A percentile compares a stretch with the other conserved stretches of the same genome.
Conservation (phyloP, 2,797 vertebrate species). For the Sternotherus odoratus region DNA sequence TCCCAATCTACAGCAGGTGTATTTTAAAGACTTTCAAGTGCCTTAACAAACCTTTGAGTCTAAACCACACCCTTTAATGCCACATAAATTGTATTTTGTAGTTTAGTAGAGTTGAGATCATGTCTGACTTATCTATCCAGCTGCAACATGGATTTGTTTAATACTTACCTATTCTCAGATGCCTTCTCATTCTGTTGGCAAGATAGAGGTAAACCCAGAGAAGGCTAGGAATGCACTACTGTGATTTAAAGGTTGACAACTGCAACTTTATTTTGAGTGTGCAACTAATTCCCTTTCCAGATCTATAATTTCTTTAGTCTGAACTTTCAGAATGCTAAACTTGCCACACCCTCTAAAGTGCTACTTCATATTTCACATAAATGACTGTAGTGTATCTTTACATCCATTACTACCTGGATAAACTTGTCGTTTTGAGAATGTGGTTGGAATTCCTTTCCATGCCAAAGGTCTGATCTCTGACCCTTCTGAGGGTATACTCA, state of each 20-base stretch:
- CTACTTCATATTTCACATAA: no score
- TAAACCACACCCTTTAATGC: not conserved
- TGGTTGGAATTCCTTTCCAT: not conserved
- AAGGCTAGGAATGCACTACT: not conserved
- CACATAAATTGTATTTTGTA: not conserved
- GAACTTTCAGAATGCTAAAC: accelerated
- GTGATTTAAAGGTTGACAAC: not conserved
- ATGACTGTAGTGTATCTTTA: no score
- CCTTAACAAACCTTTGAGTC: not conserved
- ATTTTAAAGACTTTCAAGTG: not conserved
- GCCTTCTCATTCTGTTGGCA: not conserved
- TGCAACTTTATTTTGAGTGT: not conserved
- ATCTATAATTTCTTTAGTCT: no score
- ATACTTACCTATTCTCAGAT: accelerated
- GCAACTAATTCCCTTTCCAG: accelerated
- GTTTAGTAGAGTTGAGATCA: not conserved
- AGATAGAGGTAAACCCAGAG: accelerated
- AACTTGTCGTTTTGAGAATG: not conserved
- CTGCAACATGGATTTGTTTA: accelerated
- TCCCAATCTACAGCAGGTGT: not conserved
- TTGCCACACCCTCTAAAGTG: not conserved
- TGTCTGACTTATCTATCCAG: accelerated
- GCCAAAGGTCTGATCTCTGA: not conserved
- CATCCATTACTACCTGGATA: no score
- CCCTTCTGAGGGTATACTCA: not conserved